Percentiles rank a stretch among this genome's conserved stretches.
These are phyloP conservation scores for Tauraco hartlaubi DNA, from an alignment of 2,797 vertebrate genomes.

Conservation along the genomic window DNA sequence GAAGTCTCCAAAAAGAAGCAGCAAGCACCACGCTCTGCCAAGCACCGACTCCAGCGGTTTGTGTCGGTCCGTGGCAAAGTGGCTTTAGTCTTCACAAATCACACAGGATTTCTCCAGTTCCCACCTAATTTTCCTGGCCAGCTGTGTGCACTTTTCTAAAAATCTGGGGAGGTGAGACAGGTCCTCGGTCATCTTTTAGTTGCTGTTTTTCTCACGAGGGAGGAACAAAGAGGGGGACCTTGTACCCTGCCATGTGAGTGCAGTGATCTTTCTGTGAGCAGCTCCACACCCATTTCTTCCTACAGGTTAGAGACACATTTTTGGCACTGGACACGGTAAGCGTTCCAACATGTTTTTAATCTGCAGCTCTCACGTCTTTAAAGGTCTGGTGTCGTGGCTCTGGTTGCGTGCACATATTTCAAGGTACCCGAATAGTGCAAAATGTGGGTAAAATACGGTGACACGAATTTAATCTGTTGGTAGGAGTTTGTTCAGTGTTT, in stretches of 20 bases:
- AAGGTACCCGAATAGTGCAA: conserved; percentile 12
- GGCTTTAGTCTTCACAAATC: background rate
- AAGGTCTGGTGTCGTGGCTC: conserved; percentile 85
- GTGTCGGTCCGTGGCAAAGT: background rate
- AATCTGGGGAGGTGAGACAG: background rate
- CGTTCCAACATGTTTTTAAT: conserved; percentile 88
- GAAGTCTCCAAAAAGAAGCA: conserved; percentile 22
- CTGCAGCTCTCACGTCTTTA: conserved; percentile 80
- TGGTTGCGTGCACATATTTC: conserved; percentile 80
- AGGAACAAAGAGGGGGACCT: conserved; percentile 5
- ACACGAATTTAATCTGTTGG: background rate
- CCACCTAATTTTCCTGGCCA: background rate
- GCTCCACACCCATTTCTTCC: conserved; percentile 80
- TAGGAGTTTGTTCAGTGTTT: background rate
- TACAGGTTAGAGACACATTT: conserved; percentile 86
- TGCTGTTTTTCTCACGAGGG: background rate
- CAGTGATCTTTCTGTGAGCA: conserved; percentile 46
- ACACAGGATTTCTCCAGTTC: background rate
- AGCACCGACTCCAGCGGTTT: background rate
- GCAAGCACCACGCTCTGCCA: background rate
- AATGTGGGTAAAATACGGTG: background rate
- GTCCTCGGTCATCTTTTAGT: background rate
- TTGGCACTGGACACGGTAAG: conserved; percentile 85
- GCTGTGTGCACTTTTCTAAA: background rate
- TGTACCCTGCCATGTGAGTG: background rate